Evolutionary conservation across 2,888 invertebrate species (phyloP).

Genomic region (Mythimna albipuncta): DNA sequence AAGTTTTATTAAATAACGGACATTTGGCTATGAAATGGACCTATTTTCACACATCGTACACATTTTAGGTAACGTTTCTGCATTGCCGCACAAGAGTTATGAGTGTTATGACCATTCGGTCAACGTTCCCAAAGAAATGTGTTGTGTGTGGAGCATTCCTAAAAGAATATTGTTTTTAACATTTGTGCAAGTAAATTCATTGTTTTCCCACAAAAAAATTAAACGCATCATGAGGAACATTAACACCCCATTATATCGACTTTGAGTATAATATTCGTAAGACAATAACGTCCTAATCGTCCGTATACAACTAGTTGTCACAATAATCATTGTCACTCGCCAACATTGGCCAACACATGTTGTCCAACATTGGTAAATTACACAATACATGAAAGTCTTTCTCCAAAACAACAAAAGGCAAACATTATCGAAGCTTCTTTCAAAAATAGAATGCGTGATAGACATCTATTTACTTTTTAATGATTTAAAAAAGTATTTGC

Average conservation of each 20-base stretch:
- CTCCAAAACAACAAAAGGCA: slow-evolving; percentile 46
- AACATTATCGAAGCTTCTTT: slow-evolving; percentile 52
- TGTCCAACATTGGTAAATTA: slow-evolving; percentile 41
- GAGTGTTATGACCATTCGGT: not conserved
- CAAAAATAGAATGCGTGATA: slow-evolving; percentile 30
- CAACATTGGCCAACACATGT: slow-evolving; percentile 47
- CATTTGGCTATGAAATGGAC: not conserved
- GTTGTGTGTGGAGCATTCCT: too few relatives aligned
- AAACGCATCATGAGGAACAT: slow-evolving; percentile 13
- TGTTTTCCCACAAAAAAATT: slow-evolving; percentile 16
- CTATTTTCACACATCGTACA: not conserved
- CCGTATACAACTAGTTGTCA: slow-evolving; percentile 33
- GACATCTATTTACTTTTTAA: slow-evolving; percentile 39
- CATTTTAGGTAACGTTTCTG: not conserved
- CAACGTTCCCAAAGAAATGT: not conserved
- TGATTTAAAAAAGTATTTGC: slow-evolving; percentile 37
- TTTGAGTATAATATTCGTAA: not conserved
- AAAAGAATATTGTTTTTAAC: slow-evolving; percentile 5
- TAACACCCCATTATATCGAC: slow-evolving; percentile 17
- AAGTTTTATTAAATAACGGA: not conserved
- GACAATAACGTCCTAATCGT: slow-evolving; percentile 39
- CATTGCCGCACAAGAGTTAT: not conserved
- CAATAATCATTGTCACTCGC: slow-evolving; percentile 33
- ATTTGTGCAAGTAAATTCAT: slow-evolving; percentile 8
- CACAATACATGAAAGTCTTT: slow-evolving; percentile 59